Conservation (phyloP, 2,113 vertebrate species). For the Orientallactaga bullata region DNA sequence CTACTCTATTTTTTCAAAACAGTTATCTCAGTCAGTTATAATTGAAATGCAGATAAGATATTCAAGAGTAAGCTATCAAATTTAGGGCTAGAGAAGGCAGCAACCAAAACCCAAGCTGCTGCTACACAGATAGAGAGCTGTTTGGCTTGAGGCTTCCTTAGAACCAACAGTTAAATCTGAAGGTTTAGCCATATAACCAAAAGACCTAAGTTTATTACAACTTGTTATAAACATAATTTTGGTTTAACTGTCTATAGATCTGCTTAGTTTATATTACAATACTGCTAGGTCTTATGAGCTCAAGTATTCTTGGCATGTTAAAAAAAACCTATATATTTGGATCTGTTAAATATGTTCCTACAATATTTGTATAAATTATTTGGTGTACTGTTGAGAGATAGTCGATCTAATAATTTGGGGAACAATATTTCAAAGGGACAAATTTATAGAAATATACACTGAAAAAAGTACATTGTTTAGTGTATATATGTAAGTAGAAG, state of each 20-base stretch:
- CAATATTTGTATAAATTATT: neutral
- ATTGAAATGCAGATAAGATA: neutral
- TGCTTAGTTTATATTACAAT: neutral
- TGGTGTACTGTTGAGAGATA: neutral
- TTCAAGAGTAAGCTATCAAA: neutral
- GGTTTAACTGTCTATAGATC: neutral
- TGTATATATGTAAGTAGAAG: too few relatives aligned
- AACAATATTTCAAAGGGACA: neutral
- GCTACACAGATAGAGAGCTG: neutral
- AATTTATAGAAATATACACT: too few relatives aligned
- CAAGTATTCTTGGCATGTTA: neutral
- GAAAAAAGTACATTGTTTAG: neutral
- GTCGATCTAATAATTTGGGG: neutral
- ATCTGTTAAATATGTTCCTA: neutral
- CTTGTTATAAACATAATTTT: neutral
- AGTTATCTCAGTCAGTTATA: neutral
- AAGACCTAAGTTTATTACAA: neutral
- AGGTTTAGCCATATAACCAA: neutral
- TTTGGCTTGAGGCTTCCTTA: neutral
- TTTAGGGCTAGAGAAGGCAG: neutral
- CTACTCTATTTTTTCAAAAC: neutral
- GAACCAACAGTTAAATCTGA: neutral
- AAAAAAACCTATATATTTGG: neutral
- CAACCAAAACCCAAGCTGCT: neutral
- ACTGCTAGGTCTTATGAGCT: neutral